Conservation (phyloP, 2,888 invertebrate genomes). For the Prenolepis imparis region DNA sequence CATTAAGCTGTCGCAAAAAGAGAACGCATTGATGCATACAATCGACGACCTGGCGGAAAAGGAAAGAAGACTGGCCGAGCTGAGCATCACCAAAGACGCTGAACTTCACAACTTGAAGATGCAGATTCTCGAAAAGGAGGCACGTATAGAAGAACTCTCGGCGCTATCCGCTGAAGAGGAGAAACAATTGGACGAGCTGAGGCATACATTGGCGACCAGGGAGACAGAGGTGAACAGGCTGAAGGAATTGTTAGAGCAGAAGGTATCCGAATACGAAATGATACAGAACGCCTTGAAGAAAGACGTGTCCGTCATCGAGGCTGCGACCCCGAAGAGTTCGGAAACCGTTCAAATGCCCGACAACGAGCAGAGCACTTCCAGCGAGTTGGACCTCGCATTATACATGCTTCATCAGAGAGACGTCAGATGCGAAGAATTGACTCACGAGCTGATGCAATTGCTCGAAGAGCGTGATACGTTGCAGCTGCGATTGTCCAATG, state of each 20-base stretch:
- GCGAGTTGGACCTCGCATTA: conserved; percentile 92
- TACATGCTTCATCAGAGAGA: conserved; percentile 96
- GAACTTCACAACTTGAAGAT: conserved; percentile 92
- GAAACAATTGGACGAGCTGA: conserved; percentile 88
- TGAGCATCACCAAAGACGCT: conserved; percentile 89
- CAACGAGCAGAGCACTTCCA: conserved; percentile 60
- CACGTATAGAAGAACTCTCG: conserved; percentile 87
- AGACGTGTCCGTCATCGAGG: conserved; percentile 68
- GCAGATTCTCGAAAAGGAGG: conserved; percentile 87
- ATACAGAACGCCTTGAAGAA: conserved; percentile 80
- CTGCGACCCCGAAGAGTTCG: conserved; percentile 31
- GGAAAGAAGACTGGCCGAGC: conserved; percentile 84
- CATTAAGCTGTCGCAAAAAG: conserved; percentile 70
- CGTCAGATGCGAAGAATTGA: conserved; percentile 94
- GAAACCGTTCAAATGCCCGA: conserved; percentile 67
- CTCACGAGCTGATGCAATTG: conserved; percentile 93
- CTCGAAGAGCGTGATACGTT: conserved; percentile 95
- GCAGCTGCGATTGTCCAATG: conserved; percentile 93
- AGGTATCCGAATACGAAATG: conserved; percentile 88
- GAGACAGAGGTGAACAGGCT: conserved; percentile 91
- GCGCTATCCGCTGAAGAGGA: conserved; percentile 87
- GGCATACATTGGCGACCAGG: conserved; percentile 90
- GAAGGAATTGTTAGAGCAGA: conserved; percentile 89
- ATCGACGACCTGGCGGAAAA: conserved; percentile 76
- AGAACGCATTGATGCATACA: conserved; percentile 70